phyloP scores from a whole-genome alignment of 2,113 vertebrate species.

The Martes martes region DNA sequence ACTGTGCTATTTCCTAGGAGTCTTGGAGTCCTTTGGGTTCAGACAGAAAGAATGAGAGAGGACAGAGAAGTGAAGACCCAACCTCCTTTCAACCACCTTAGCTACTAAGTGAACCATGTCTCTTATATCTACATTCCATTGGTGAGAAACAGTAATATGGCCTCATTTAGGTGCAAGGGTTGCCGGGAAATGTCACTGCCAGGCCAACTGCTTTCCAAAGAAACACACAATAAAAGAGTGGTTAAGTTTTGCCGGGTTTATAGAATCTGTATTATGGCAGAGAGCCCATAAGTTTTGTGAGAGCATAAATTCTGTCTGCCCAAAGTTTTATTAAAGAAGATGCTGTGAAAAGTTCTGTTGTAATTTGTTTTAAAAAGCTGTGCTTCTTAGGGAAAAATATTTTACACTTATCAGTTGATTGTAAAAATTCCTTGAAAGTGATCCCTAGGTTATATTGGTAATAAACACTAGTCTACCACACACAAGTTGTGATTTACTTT shows the following conservation, averaged over 20 bases:
- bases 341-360: background rate
- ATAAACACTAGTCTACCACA: background rate
- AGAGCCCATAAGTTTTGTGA: background rate
- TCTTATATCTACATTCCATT: background rate
- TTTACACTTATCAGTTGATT: background rate
- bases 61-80: background rate
- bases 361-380: slow-evolving; percentile 49
- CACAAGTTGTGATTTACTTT: background rate
- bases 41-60: slow-evolving; percentile 1
- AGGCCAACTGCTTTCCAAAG: background rate
- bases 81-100: background rate
- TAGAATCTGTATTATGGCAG: background rate
- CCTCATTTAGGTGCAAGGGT: background rate
- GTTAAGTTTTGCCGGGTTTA: background rate
- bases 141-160: background rate
- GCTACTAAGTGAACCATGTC: background rate
- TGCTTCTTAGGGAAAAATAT: slow-evolving; percentile 4
- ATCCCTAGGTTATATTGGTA: background rate
- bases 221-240: background rate
- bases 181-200: background rate
- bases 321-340: background rate
- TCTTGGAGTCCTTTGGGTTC: background rate
- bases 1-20: background rate
- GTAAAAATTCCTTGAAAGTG: background rate
- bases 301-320: background rate